Conservation (phyloP, 2,888 invertebrate species). For the Pristionchus exspectatus region DNA sequence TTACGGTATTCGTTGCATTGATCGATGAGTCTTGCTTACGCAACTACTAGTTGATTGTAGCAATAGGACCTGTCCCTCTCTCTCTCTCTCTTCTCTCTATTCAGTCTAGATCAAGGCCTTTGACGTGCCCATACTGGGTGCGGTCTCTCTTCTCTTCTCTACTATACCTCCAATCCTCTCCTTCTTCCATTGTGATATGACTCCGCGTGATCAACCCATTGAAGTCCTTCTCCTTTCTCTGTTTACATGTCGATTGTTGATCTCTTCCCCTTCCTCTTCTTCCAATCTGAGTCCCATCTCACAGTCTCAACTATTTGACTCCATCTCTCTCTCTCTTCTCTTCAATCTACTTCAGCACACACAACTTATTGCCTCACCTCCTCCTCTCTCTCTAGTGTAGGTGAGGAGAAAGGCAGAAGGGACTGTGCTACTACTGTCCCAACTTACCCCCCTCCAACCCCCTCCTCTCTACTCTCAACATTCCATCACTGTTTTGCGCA, state of each 20-base stretch:
- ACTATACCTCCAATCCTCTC: neutral
- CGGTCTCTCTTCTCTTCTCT: conserved; percentile 6
- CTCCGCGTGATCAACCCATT: neutral
- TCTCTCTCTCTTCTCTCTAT: conserved; percentile 27
- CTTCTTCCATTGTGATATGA: conserved; percentile 24
- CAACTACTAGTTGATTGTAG: conserved; percentile 22
- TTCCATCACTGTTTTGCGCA: conserved; percentile 42
- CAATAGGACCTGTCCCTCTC: conserved; percentile 39
- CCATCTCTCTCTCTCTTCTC: neutral
- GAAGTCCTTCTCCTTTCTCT: conserved; percentile 8
- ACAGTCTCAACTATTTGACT: neutral
- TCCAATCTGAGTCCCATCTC: neutral
- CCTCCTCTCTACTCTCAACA: conserved; percentile 27
- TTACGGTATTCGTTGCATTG: neutral
- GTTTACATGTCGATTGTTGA: conserved; percentile 29
- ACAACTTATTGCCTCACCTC: conserved; percentile 35
- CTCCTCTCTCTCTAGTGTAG: conserved; percentile 21
- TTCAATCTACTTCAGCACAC: neutral
- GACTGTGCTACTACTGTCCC: conserved; percentile 14
- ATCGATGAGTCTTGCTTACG: neutral
- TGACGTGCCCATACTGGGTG: neutral
- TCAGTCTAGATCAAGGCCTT: conserved; percentile 51
- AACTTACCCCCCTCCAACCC: conserved; percentile 24
- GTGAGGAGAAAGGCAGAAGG: neutral
- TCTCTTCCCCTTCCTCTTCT: neutral